These are phyloP conservation scores for Passer montanus DNA, from an alignment of 2,113 vertebrate species.

Conservation along the genomic window DNA sequence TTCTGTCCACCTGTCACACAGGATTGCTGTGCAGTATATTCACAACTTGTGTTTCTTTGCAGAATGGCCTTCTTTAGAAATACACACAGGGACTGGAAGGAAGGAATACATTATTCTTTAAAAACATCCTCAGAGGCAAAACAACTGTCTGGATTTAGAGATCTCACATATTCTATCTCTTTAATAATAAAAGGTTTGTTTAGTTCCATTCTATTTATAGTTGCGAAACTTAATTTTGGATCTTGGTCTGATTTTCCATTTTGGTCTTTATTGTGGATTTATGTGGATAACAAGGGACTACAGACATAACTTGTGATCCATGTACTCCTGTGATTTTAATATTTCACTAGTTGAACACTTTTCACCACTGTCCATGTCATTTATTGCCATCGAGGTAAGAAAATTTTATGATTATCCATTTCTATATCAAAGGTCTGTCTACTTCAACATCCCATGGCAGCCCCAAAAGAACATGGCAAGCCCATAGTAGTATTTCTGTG, in stretches of 20 bases:
- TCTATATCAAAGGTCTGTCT: not conserved
- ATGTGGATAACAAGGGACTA: not conserved
- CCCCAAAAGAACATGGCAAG: not conserved
- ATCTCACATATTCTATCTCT: not conserved
- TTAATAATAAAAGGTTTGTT: not conserved
- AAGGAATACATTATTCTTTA: conserved; percentile 1
- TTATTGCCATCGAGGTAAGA: not conserved
- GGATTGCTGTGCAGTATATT: not conserved
- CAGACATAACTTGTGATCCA: not conserved
- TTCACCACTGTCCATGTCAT: not conserved
- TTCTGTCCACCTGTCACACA: not conserved
- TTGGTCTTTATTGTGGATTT: not conserved
- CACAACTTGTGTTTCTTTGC: not conserved
- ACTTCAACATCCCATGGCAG: not conserved
- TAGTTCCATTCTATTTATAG: not conserved
- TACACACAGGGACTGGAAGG: not conserved
- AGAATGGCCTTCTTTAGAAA: not conserved
- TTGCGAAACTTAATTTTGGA: not conserved
- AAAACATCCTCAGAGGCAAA: not conserved
- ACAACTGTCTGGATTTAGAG: not conserved
- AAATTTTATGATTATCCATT: not conserved
- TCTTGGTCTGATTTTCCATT: not conserved
- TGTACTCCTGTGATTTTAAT: not conserved
- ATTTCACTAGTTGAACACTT: not conserved
- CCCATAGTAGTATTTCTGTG: not conserved